Conservation (phyloP, 2,888 invertebrate species). For the Diachrysia chrysitis region DNA sequence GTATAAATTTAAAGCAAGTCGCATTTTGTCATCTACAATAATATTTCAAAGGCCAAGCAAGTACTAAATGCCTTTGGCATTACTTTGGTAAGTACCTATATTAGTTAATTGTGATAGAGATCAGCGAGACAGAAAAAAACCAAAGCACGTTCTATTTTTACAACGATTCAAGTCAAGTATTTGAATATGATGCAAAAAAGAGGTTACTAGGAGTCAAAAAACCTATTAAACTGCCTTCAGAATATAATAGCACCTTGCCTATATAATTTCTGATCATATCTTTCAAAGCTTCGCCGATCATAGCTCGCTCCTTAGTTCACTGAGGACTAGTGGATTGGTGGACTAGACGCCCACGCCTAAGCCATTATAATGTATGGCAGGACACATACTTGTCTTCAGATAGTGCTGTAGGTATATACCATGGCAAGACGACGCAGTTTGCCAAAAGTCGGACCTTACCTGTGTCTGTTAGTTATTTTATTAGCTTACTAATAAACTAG, state of each 20-base stretch:
- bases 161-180: background rate
- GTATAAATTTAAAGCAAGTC: background rate
- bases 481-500: no score
- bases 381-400: no score
- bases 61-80: background rate
- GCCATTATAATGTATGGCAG: no score
- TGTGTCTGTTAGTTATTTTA: no score
- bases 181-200: slow-evolving; percentile 3
- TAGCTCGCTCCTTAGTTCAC: no score
- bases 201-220: slow-evolving; percentile 9
- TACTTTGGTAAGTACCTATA: slow-evolving; percentile 4
- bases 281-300: no score
- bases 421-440: no score
- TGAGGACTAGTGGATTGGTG: no score
- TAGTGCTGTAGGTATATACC: no score
- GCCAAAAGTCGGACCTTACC: no score
- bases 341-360: no score
- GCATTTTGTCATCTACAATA: background rate
- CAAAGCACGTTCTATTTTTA: background rate
- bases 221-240: background rate
- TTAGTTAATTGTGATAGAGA: slow-evolving; percentile 10
- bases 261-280: no score
- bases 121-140: slow-evolving; percentile 7
- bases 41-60: background rate
- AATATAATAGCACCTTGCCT: background rate